Evolutionary conservation across 2,113 vertebrate genomes (phyloP), one percentile per base, ranked within the genome.

Genomic region (Micronisus gabar): DNA sequence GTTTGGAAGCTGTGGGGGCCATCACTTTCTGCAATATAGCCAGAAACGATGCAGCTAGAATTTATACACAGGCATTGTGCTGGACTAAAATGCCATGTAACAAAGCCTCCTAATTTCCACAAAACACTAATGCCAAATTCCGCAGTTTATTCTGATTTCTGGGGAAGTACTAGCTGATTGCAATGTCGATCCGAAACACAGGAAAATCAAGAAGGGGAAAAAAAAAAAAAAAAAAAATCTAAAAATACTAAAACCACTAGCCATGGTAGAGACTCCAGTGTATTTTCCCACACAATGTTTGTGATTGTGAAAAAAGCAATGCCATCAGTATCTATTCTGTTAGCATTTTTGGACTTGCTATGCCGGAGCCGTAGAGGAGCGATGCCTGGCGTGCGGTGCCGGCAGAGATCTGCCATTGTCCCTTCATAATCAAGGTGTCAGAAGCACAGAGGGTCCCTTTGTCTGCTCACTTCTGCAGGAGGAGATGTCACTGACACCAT

Each of bases 31-130:
- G 59, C 43, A 71, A 10, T 43, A 56, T 15, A 84, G 45, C 80
- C 65, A 65, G 76, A 95, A 96, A 87, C 56, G 26, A 45, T 38
- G 58, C 22, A 66, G 38, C 26, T 72, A 81, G 20, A 81, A 75
- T 91, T 73, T 68, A 40, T 53, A 81, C 36, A n/a, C 30, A 80
- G 45, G 82, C 48, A 63, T 43, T 9, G 6, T 71, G 38, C n/a
- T 71, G 88, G 41, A 72, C n/a, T 92, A 53, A 92, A 70, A 82
- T 62, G 12, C 40, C 48, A 27, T 26, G 12, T 50, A 91, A 95
- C 91, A 96, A 95, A 85, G 45, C 45, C 23, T 87, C 40, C 58
- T 94, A 72, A 94, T 95, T 97, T 85, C 66, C 48, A 53, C 43
- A 48, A 65, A 82, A 48, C 19, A 58, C 58, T 50, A 65, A 56